Evolutionary conservation across 1,140 invertebrate genomes (phyloP), one percentile per base, ranked within the genome.

Genomic region (Sycophaga agraensis): DNA sequence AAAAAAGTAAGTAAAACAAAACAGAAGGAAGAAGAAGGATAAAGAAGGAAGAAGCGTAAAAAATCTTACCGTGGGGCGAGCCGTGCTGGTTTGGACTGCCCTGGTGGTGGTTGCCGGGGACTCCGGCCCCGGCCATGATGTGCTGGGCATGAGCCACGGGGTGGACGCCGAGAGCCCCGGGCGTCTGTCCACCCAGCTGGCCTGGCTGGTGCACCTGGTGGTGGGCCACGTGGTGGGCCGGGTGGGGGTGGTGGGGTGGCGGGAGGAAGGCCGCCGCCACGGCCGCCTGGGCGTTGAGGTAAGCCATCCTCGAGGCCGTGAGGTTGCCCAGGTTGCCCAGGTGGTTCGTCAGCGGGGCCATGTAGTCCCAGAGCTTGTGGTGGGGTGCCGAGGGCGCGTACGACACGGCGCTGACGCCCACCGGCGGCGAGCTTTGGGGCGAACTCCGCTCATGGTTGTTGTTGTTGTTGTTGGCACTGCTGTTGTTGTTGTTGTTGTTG

Each of bases 261-360:
- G 89, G 91, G 63, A 93, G 82, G 81, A 93, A 93, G 45, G 91
- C 91, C 6, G 91, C 91, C 1, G 91, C 91, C n/a, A 92, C 90
- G 9, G 91, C 90, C 19, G 91, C 91, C 74, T 92, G 91, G 28
- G 91, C 90, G 78, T 93, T 92, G 72, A 92, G 89, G 69, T 92
- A 92, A n/a, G 90, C 90, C 83, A 91, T 91, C 63, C 90, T 81
- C 60, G 87, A 89, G 40, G 90, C 89, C 45, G 86, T 84, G 65
- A 84, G 76, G 55, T 82, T 82, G 58, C 77, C 76, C 17, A 78
- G 64, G 58, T 74, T 78, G 14, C 75, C 73, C 21, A 77, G 64
- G 45, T 81, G 81, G 57, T 80, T 81, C 12, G 78, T 79, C 24
- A 81, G 63, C 43, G 74, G 76, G 4, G 79, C 77, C 79, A 81